These are phyloP conservation scores for Scytalopus superciliaris DNA, from an alignment of 2,113 vertebrate genomes.

Conservation along the genomic window DNA sequence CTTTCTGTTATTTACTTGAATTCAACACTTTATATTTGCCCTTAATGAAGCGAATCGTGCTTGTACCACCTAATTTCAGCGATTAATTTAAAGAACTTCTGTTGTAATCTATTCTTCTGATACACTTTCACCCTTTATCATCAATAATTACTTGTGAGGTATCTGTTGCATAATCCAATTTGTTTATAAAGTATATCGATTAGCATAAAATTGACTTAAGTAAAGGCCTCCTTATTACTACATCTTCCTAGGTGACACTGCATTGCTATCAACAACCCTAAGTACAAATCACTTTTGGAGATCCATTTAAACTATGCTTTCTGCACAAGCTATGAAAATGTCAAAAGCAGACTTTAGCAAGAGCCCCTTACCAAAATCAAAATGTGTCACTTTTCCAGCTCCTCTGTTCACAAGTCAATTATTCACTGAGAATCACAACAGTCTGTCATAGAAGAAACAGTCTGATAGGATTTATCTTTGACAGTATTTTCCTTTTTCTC, in stretches of 20 bases:
- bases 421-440: background rate
- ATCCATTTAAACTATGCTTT: background rate
- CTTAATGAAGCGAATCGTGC: background rate
- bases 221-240: background rate
- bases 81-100: background rate
- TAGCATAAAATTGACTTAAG: background rate
- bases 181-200: background rate
- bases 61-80: background rate
- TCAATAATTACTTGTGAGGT: background rate
- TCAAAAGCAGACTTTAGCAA: background rate
- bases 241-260: background rate
- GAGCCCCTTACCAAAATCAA: background rate
- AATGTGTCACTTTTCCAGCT: background rate
- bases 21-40: background rate
- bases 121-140: background rate
- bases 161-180: background rate
- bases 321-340: background rate
- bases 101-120: background rate
- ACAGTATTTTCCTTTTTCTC: background rate
- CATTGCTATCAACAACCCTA: background rate
- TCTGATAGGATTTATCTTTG: background rate
- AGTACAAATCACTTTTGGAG: background rate
- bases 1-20: background rate
- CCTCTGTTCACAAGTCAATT: background rate
- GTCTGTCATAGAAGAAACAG: background rate